phyloP scores from a whole-genome alignment of 1,140 invertebrate genomes.

The Diuraphis noxia region DNA sequence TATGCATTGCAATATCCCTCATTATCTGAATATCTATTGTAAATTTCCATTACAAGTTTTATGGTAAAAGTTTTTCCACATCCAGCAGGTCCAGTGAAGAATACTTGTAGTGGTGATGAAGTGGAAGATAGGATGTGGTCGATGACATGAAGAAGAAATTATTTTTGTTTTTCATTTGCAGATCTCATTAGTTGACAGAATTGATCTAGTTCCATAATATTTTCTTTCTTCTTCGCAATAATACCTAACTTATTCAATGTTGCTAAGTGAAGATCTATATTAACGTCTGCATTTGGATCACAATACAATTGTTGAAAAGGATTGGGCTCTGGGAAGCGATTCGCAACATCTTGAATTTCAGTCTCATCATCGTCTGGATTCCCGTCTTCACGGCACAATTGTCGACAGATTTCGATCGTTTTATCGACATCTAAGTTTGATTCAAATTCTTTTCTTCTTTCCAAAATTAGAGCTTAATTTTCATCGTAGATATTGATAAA shows the following conservation, averaged over 20 bases:
- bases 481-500: no score
- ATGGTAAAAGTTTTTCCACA: constrained; percentile 32
- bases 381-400: no score
- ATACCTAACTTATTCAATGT: not conserved
- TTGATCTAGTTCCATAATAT: not conserved
- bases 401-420: no score
- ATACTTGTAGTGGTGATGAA: constrained; percentile 25
- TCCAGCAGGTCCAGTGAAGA: constrained; percentile 33
- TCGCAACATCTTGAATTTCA: no score
- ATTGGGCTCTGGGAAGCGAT: no score
- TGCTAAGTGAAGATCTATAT: not conserved
- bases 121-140: no score
- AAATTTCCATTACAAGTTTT: not conserved
- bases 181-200: not conserved
- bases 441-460: no score
- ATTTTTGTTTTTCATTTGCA: not conserved
- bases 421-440: no score
- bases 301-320: no score
- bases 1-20: constrained; percentile 11
- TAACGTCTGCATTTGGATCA: not conserved
- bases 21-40: not conserved
- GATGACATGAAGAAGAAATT: not conserved
- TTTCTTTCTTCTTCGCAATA: constrained; percentile 10
- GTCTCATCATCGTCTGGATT: no score
- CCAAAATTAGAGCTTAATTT: no score